Evolutionary conservation across 2,888 invertebrate species (phyloP).

Genomic region (Yponomeuta plumbellus): DNA sequence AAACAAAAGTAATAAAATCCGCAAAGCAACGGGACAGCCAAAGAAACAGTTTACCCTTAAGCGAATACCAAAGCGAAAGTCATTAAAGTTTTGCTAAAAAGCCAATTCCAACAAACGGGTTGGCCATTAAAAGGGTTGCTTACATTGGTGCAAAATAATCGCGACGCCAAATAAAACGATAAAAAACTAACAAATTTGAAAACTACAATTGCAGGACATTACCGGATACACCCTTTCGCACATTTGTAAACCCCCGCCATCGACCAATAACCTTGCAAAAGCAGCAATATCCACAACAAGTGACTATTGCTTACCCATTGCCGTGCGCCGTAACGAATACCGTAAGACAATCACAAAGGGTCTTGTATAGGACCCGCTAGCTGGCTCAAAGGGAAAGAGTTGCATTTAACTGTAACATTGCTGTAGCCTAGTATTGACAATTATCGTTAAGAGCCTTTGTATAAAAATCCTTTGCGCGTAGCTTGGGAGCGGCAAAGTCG

Average conservation of each 20-base stretch:
- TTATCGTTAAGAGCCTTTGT: slow-evolving; percentile 42
- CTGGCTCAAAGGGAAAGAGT: slow-evolving; percentile 53
- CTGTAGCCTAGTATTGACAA: slow-evolving; percentile 27
- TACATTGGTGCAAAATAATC: neutral
- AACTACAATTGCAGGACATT: slow-evolving; percentile 13
- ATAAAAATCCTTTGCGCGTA: slow-evolving; percentile 36
- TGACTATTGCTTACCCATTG: slow-evolving; percentile 49
- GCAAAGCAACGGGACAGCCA: neutral
- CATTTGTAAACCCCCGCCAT: slow-evolving; percentile 12
- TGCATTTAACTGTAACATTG: slow-evolving; percentile 50
- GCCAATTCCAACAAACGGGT: neutral
- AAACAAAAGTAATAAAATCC: neutral
- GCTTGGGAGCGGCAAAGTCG: slow-evolving; percentile 30
- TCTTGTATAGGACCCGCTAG: slow-evolving; percentile 55
- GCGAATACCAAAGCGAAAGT: neutral
- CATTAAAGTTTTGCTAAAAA: neutral
- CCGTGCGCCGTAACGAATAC: slow-evolving; percentile 60
- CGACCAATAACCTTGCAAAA: slow-evolving; percentile 19
- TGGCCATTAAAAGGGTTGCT: neutral
- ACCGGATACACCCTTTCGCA: slow-evolving; percentile 21
- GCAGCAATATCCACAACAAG: neutral
- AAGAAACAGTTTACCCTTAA: neutral
- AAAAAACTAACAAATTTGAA: slow-evolving; percentile 13
- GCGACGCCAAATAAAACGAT: slow-evolving; percentile 11
- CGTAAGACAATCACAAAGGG: slow-evolving; percentile 35